phyloP scores from a whole-genome alignment of 2,888 invertebrate species.

The Drosophila mimetica region DNA sequence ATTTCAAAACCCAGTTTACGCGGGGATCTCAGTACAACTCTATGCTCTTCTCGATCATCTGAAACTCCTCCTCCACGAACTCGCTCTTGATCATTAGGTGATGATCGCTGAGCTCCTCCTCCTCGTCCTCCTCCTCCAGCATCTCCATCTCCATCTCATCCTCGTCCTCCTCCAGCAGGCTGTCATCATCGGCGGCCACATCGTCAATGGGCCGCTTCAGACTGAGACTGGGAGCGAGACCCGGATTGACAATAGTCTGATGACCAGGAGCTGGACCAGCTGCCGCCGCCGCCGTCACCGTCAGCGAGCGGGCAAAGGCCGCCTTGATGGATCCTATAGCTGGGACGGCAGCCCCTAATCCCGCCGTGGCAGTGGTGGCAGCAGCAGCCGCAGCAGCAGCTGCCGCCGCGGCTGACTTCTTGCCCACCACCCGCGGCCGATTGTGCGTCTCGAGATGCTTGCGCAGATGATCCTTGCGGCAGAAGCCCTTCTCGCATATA shows the following conservation, averaged over 20 bases:
- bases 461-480: conserved; percentile 95
- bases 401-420: conserved; percentile 51
- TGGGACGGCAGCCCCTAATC: neutral
- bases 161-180: conserved; percentile 62
- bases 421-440: conserved; percentile 82
- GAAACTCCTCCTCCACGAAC: conserved; percentile 63
- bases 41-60: conserved; percentile 72
- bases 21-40: conserved; percentile 61
- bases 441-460: conserved; percentile 93
- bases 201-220: conserved; percentile 55
- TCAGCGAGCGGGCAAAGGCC: conserved; percentile 25
- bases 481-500: conserved; percentile 94
- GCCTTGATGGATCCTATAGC: conserved; percentile 25
- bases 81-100: conserved; percentile 57
- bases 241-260: conserved; percentile 3
- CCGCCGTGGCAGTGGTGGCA: conserved; percentile 18
- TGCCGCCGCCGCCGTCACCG: conserved; percentile 9
- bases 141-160: conserved; percentile 41
- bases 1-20: conserved; percentile 32
- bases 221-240: conserved; percentile 7
- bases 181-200: conserved; percentile 68
- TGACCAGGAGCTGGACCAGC: neutral
- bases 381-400: conserved; percentile 39
- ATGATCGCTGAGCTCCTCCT: conserved; percentile 52
- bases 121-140: conserved; percentile 42